Base-by-base conservation (phyloP, 2,888 invertebrate genomes). In the Xanthorhoe designata region DNA sequence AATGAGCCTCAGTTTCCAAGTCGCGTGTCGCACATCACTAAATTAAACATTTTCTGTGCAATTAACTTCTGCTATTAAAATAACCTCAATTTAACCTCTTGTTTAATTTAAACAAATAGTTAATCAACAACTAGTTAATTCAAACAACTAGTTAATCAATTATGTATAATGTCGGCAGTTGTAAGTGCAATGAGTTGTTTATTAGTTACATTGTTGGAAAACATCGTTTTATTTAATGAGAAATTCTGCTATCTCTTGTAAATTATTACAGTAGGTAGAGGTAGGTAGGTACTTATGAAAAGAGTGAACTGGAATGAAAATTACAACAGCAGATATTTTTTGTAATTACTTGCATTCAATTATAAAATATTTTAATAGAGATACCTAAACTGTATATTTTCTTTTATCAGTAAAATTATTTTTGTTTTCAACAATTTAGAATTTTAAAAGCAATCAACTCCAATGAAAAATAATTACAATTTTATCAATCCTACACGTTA, bases 41-140 rank as follows among this genome's bases (percentile, higher is more conserved):
- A 18, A 66, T 74, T 63, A 24, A 47, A 60, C 69, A 70, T 72
- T 71, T 67, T 18, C 70, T 72, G 63, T 75, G 78, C 79, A 84
- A 86, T 86, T 86, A 85, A 81, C 77, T 78, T 75, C 74, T 75
- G 77, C 77, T 79, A 86, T 80, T 83, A 79, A 80, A 79, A 83
- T 80, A 83, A 84, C 85, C 83, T 72, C 74, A 69, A 64, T 70
- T 73, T 83, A 82, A 87, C 87, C 86, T 79, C 74, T 69, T 78
- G 82, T 84, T 86, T 76, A 79, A 86, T 85, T 81, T 82, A 79
- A 81, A 70, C 69, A 71, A 63, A 73, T 61, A 73, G 73, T 77
- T 73, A 78, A 78, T 79, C 76, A 75, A 78, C 38, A 42, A 42
- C 38, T 13, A 42, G 38, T 42, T 42, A 42, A 42, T 42, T 42